A percentile compares a stretch with the other conserved stretches of the same genome.
phyloP scores from a whole-genome alignment of 2,113 vertebrate species.

The Anolis sagrei region DNA sequence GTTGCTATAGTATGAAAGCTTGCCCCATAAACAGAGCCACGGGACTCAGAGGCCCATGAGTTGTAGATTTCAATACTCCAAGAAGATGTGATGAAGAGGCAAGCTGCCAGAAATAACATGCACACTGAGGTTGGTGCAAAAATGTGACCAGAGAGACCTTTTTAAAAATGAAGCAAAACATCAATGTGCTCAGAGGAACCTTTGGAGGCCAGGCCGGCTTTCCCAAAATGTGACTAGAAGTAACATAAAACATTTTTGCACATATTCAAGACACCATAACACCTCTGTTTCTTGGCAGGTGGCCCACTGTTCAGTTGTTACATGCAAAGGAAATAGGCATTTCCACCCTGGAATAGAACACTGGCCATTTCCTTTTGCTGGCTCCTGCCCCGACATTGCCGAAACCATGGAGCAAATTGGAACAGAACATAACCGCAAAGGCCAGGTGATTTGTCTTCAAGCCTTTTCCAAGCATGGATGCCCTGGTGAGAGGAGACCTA shows the following conservation, averaged over 20 bases:
- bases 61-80: not conserved
- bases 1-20: not conserved
- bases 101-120: conserved; percentile 22
- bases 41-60: not conserved
- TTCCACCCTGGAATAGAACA: not conserved
- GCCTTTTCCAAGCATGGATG: not conserved
- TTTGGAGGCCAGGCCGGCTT: conserved; percentile 18
- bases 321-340: not conserved
- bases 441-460: not conserved
- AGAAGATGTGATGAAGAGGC: not conserved
- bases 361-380: not conserved
- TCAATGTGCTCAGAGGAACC: not conserved
- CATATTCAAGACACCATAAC: conserved; percentile 26
- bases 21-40: not conserved
- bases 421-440: conserved; percentile 2
- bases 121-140: conserved; percentile 36
- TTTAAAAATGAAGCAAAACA: not conserved
- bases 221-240: conserved; percentile 1
- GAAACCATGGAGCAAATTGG: not conserved
- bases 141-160: not conserved
- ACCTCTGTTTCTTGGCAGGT: conserved; percentile 26
- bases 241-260: conserved; percentile 34
- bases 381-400: conserved; percentile 1
- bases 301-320: not conserved
- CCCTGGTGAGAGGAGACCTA: not conserved